Evolutionary conservation across 2,797 vertebrate genomes (phyloP).

Genomic region (Rhincodon typus): DNA sequence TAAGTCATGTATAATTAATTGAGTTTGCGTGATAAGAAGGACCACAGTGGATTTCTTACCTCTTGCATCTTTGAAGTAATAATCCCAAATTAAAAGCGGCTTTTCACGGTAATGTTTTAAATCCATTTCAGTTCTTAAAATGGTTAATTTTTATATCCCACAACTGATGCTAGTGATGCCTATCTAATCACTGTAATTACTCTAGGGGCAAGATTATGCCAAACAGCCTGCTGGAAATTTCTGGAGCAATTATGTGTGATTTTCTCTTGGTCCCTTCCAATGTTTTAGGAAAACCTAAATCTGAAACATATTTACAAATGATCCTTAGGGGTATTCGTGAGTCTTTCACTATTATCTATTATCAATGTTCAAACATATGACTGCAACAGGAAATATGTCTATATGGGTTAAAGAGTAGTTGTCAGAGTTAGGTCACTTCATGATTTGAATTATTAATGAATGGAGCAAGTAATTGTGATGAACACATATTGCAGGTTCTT

Average conservation of each 20-base stretch:
- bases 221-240: conserved; percentile 6
- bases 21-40: neutral
- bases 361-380: neutral
- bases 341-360: conserved; percentile 1
- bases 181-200: neutral
- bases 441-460: conserved; percentile 8
- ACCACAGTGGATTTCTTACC: neutral
- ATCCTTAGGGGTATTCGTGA: neutral
- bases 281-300: conserved; percentile 5
- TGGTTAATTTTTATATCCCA: neutral
- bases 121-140: neutral
- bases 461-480: neutral
- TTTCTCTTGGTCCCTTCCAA: neutral
- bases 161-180: neutral
- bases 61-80: neutral
- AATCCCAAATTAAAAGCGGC: neutral
- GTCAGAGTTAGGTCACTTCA: neutral
- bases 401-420: neutral
- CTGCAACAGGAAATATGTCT: neutral
- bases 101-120: neutral
- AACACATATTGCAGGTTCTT: neutral
- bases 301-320: neutral
- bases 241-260: neutral
- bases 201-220: neutral
- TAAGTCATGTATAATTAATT: neutral